These are phyloP conservation scores for Axea sp. DNA, from an alignment of 2,888 invertebrate species.

Conservation along the genomic window DNA sequence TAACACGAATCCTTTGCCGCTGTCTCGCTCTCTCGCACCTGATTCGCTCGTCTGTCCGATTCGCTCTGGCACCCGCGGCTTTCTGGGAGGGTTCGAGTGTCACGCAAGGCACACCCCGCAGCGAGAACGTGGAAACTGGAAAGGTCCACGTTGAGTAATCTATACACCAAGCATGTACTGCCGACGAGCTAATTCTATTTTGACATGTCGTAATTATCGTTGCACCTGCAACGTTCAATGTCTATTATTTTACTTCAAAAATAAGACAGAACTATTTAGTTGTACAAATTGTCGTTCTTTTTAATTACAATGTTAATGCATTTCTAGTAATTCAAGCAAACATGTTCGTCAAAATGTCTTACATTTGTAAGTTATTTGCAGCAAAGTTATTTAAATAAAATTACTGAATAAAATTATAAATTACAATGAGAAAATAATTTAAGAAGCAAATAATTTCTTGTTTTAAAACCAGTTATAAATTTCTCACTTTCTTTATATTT, in stretches of 20 bases:
- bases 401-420: too few species aligned
- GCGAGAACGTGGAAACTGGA: slow-evolving; percentile 70
- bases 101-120: slow-evolving; percentile 72
- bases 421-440: too few species aligned
- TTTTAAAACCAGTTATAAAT: too few species aligned
- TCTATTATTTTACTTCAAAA: slow-evolving; percentile 17
- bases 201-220: slow-evolving; percentile 56
- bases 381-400: too few species aligned
- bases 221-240: slow-evolving; percentile 30
- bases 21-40: slow-evolving; percentile 62
- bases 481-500: too few species aligned
- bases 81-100: slow-evolving; percentile 73
- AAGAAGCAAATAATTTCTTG: too few species aligned
- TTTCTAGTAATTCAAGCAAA: too few species aligned
- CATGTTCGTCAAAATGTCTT: too few species aligned
- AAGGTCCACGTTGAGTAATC: slow-evolving; percentile 66
- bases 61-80: slow-evolving; percentile 66
- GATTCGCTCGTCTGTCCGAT: slow-evolving; percentile 44
- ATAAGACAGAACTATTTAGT: background rate
- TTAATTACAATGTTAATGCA: too few species aligned
- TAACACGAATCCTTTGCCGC: slow-evolving; percentile 78
- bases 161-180: slow-evolving; percentile 57
- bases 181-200: slow-evolving; percentile 57
- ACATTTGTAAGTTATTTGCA: too few species aligned
- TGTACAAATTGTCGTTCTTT: background rate